Percentiles rank a stretch among this genome's conserved stretches.
Evolutionary conservation across 2,888 invertebrate genomes (phyloP).

Genomic region (Parasteatoda lunata): DNA sequence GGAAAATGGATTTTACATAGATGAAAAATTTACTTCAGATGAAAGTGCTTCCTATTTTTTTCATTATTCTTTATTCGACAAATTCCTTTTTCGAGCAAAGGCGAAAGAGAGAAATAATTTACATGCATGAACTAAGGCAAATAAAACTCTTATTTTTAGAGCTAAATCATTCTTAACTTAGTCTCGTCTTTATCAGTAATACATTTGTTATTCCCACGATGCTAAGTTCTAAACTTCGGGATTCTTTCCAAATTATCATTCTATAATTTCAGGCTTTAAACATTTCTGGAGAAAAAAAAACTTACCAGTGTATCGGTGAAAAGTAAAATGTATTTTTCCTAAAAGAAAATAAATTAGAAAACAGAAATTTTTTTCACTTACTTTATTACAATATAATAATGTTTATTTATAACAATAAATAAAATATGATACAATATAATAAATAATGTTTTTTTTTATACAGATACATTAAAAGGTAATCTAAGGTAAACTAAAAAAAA

Average conservation of each 20-base stretch:
- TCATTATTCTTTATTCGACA: neutral
- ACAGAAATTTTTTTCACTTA: no score
- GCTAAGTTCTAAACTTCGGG: slow-evolving; percentile 1
- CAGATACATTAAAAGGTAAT: no score
- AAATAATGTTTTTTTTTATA: no score
- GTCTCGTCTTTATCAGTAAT: slow-evolving; percentile 23
- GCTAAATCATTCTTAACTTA: slow-evolving; percentile 23
- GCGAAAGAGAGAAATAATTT: slow-evolving; percentile 44
- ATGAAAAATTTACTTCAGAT: slow-evolving; percentile 3
- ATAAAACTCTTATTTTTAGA: slow-evolving; percentile 59
- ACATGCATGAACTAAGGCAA: slow-evolving; percentile 58
- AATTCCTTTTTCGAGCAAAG: slow-evolving; percentile 30
- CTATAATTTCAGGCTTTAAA: neutral
- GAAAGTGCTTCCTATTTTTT: slow-evolving; percentile 9
- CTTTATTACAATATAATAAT: no score
- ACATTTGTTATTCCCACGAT: slow-evolving; percentile 8
- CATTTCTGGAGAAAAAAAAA: no score
- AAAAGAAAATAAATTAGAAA: no score
- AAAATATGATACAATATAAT: no score
- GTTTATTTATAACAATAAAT: no score
- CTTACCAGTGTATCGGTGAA: no score
- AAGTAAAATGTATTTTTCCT: no score
- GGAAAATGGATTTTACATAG: slow-evolving; percentile 32
- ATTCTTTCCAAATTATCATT: neutral
- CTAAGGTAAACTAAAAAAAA: no score